Conservation (phyloP, 2,113 vertebrate genomes). For the Oxyruncus cristatus region DNA sequence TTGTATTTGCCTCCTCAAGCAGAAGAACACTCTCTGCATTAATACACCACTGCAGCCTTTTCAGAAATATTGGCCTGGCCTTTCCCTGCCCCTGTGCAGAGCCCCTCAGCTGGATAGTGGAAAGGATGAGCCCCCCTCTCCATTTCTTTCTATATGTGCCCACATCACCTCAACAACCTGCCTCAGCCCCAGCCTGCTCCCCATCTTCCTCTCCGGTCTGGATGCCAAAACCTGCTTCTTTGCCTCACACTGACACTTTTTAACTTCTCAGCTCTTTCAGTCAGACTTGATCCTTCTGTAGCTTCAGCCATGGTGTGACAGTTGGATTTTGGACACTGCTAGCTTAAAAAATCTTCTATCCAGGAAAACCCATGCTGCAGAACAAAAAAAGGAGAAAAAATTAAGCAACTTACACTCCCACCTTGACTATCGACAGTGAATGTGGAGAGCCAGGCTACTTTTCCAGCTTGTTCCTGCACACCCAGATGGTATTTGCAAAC, state of each 20-base stretch:
- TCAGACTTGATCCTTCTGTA: not conserved
- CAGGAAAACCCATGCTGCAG: not conserved
- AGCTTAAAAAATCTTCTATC: not conserved
- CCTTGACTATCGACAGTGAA: fast-evolving
- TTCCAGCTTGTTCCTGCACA: not conserved
- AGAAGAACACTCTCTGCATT: slow-evolving; percentile 20
- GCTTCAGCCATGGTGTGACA: not conserved
- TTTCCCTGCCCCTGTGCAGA: not conserved
- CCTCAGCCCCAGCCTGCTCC: not conserved
- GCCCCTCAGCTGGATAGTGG: not conserved
- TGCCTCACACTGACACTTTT: not conserved
- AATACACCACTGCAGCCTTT: not conserved
- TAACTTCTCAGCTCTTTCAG: not conserved
- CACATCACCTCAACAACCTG: not conserved
- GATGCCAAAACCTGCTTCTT: not conserved
- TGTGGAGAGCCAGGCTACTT: not conserved
- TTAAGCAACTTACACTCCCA: not conserved
- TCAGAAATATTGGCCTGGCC: not conserved
- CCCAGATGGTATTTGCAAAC: not conserved
- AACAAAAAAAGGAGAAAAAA: not conserved
- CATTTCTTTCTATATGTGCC: not conserved
- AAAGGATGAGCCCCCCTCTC: not conserved
- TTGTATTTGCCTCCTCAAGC: slow-evolving; percentile 37
- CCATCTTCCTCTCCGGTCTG: not conserved
- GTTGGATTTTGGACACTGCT: not conserved